These are phyloP conservation scores for Xylocopa sonorina DNA, from an alignment of 1,140 invertebrate species.

Conservation along the genomic window DNA sequence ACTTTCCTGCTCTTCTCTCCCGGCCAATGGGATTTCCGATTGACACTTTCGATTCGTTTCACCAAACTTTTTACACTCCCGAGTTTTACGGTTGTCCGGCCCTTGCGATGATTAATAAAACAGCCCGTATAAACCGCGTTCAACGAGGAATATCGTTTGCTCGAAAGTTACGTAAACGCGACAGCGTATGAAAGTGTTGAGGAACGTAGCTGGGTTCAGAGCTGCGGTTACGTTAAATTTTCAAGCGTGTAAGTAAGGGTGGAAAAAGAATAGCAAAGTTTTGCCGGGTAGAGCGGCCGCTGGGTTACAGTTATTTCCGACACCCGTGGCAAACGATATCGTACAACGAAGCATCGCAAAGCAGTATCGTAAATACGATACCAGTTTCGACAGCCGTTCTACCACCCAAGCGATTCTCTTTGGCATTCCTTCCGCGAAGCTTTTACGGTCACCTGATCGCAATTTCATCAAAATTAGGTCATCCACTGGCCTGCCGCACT, in stretches of 20 bases:
- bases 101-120: too few relatives aligned
- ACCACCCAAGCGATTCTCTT: conserved; percentile 59
- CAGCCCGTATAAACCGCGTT: too few relatives aligned
- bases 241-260: background rate
- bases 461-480: conserved; percentile 66
- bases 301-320: conserved; percentile 52
- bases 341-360: conserved; percentile 48
- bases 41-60: conserved; percentile 25
- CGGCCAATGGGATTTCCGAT: conserved; percentile 42
- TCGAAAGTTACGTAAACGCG: too few relatives aligned
- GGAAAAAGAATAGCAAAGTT: background rate
- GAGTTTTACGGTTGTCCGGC: too few relatives aligned
- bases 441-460: conserved; percentile 62
- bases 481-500: conserved; percentile 23
- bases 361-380: conserved; percentile 70
- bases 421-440: conserved; percentile 24
- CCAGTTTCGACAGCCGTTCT: conserved; percentile 54
- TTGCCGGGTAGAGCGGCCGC: conserved; percentile 12
- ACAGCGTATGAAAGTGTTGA: too few relatives aligned
- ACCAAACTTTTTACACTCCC: background rate
- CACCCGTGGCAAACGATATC: conserved; percentile 34
- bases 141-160: too few relatives aligned
- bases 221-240: background rate
- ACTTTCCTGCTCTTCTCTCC: conserved; percentile 17
- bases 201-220: too few relatives aligned